A percentile compares a stretch with the other conserved stretches of the same genome.
Conservation (phyloP, 2,113 vertebrate species). For the Limnothrissa miodon region DNA sequence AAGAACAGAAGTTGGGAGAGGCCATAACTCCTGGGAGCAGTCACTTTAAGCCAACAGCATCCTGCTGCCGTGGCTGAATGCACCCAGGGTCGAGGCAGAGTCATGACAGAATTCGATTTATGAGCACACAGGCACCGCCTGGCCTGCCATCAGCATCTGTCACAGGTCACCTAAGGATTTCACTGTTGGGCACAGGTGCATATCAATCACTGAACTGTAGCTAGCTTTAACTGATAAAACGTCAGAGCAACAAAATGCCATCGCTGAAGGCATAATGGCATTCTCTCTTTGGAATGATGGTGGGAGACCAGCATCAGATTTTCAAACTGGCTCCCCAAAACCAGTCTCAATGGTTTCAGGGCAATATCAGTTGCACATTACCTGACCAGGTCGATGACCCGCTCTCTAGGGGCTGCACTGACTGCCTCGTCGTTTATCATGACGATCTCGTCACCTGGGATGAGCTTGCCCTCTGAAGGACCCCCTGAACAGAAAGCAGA, state of each 20-base stretch:
- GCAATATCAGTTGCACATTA: conserved; percentile 55
- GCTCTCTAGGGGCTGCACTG: conserved; percentile 89
- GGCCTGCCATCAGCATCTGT: not conserved
- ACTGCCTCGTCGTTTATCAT: conserved; percentile 98
- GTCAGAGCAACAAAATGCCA: no score
- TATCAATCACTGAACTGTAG: not conserved
- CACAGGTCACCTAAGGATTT: not conserved
- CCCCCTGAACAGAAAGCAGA: conserved; percentile 76
- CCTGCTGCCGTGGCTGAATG: not conserved
- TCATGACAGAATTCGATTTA: not conserved
- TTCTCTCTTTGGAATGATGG: not conserved
- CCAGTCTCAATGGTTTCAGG: not conserved
- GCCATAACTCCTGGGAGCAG: conserved; percentile 1
- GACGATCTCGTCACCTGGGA: conserved; percentile 97
- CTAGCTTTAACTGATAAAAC: not conserved
- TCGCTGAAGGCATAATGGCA: no score
- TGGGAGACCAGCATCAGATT: not conserved
- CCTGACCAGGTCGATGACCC: conserved; percentile 99
- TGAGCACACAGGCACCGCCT: not conserved
- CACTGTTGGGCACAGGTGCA: not conserved
- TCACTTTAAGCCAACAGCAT: no score
- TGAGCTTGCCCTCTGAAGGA: conserved; percentile 93
- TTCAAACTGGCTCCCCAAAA: not conserved
- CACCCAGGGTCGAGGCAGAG: not conserved
- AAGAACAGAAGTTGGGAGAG: not conserved